Base-by-base conservation (phyloP, 2,888 invertebrate genomes). In the Trissoscelio sp. region DNA sequence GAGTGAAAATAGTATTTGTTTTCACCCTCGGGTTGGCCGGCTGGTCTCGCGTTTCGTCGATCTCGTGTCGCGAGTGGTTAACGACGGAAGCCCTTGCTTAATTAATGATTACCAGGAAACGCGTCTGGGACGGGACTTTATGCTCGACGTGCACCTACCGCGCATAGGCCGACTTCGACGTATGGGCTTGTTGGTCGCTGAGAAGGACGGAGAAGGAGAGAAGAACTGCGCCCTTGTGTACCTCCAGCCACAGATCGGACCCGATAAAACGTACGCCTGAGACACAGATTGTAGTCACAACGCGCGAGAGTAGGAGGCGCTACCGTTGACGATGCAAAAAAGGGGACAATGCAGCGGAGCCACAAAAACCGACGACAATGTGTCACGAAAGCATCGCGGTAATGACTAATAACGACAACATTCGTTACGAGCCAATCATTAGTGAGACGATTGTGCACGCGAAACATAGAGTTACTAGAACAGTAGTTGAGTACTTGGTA, bases 71-170 rank as follows among this genome's bases (percentile, higher is more conserved):
- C 83, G 79, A 72, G 75, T 34, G 79, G 46, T 88, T 87, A 88
- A 87, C 88, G 85, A 87, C 86, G 85, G 86, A 85, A 85, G 84
- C 85, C 86, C 86, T 82, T 85, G 88, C 88, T 89, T 90, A 90
- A 90, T 90, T 90, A 90, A 90, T 88, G 90, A 90, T 90, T 90
- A 90, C 90, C 87, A 86, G 88, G 90, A 90, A 90, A 89, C 88
- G 88, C 88, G 90, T 90, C 89, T 88, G 88, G 86, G 84, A 81
- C 84, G 86, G 86, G 85, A 66, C 86, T 87, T 88, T 88, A 87
- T 87, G 85, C 85, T 83, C 70, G 77, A 60, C 81, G 77, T 64
- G 57, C 57, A 75, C 60, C 79, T 79, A 79, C 78, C 80, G 78
- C 81, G 70, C 51, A 57, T 48, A 74, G 75, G 73, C 64, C 70